Evolutionary conservation across 2,113 vertebrate genomes (phyloP).

Genomic region (Salvator merianae): DNA sequence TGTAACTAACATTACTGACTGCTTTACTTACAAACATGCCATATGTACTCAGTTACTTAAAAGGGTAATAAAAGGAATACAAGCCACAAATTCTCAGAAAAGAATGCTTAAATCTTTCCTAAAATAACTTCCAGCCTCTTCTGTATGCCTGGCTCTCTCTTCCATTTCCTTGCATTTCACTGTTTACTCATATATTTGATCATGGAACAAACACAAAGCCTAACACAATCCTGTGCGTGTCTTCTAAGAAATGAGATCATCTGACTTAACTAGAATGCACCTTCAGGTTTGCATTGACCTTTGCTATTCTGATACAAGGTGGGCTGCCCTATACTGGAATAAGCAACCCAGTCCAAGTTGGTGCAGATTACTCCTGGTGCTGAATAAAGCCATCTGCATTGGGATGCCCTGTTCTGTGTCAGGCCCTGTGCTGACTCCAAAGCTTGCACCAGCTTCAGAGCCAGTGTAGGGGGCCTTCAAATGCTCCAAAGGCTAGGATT

Average conservation of each 20-base stretch:
- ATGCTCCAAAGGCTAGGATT: too few species aligned
- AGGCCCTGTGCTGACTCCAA: too few species aligned
- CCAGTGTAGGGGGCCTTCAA: too few species aligned
- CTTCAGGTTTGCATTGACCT: not conserved
- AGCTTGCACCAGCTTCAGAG: too few species aligned
- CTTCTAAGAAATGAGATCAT: too few species aligned
- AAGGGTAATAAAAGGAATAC: constrained; percentile 62
- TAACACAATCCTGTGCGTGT: not conserved
- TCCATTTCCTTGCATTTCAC: constrained; percentile 51
- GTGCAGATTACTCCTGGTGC: too few species aligned
- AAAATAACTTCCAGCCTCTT: constrained; percentile 11
- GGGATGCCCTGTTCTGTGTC: too few species aligned
- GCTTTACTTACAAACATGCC: constrained; percentile 79
- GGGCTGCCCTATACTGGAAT: too few species aligned
- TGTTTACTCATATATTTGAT: constrained; percentile 69
- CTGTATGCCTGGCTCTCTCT: constrained; percentile 32
- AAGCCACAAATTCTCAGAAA: constrained; percentile 44
- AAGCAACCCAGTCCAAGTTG: too few species aligned
- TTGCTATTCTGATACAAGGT: too few species aligned
- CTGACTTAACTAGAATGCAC: not conserved
- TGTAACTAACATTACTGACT: constrained; percentile 74
- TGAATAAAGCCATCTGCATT: too few species aligned
- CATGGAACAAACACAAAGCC: constrained; percentile 54
- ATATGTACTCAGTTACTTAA: constrained; percentile 73
- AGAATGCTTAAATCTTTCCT: constrained; percentile 15